Conservation (phyloP, 2,797 vertebrate genomes). For the Botia almorhae region DNA sequence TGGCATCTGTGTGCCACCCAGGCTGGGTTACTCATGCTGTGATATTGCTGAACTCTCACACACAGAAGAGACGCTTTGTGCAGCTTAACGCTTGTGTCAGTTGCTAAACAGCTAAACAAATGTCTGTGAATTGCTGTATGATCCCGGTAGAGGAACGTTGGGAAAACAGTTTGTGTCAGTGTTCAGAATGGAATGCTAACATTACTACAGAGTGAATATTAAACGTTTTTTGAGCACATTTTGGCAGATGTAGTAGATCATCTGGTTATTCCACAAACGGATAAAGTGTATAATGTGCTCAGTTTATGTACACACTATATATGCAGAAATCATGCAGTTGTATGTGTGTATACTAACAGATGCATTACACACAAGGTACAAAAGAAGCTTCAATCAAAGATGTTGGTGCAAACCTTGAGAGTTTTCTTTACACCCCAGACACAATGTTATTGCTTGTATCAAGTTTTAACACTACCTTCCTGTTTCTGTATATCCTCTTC, state of each 20-base stretch:
- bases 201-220: neutral
- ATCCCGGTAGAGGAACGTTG: slow-evolving; percentile 6
- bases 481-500: slow-evolving; percentile 96
- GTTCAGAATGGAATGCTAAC: neutral
- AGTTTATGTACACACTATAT: too few relatives aligned
- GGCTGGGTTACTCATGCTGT: slow-evolving; percentile 58
- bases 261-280: too few relatives aligned
- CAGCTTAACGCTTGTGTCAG: slow-evolving; percentile 56
- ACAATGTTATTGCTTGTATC: neutral
- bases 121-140: slow-evolving; percentile 35
- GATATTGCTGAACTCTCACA: slow-evolving; percentile 60
- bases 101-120: slow-evolving; percentile 42
- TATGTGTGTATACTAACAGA: too few relatives aligned
- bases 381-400: too few relatives aligned
- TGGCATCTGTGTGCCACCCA: slow-evolving; percentile 70
- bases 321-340: too few relatives aligned
- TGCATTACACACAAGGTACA: too few relatives aligned
- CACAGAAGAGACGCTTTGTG: slow-evolving; percentile 74
- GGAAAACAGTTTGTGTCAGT: neutral
- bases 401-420: too few relatives aligned
- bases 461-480: slow-evolving; percentile 79
- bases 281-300: too few relatives aligned
- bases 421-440: neutral
- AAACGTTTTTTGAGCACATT: too few relatives aligned
- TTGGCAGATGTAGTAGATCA: too few relatives aligned